These are phyloP conservation scores for Siderastrea siderea DNA, from an alignment of 92 coral and sea anemone species.

Conservation along the genomic window DNA sequence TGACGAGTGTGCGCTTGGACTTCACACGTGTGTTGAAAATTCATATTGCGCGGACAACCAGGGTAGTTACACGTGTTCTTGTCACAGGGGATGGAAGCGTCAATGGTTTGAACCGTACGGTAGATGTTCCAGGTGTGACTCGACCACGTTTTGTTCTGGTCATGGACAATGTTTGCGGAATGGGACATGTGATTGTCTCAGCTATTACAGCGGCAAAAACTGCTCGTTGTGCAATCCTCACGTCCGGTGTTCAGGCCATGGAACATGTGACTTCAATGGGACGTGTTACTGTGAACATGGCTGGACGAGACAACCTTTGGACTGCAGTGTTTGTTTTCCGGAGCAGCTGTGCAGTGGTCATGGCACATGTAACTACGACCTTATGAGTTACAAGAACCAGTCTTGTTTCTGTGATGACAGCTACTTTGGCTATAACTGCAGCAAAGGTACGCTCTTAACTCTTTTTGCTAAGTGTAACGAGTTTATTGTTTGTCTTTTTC, in stretches of 20 bases:
- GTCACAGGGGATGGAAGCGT: slow-evolving; percentile 70
- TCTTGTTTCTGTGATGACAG: slow-evolving; percentile 69
- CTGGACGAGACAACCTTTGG: slow-evolving; percentile 67
- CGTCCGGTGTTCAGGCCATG: slow-evolving; percentile 77
- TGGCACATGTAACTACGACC: slow-evolving; percentile 75
- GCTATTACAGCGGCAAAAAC: slow-evolving; percentile 58
- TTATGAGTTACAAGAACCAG: slow-evolving; percentile 45
- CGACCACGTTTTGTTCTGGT: slow-evolving; percentile 60
- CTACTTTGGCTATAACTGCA: slow-evolving; percentile 65
- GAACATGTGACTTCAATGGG: slow-evolving; percentile 73
- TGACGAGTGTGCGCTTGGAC: slow-evolving; percentile 68
- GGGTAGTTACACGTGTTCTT: slow-evolving; percentile 70
- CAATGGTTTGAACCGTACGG: slow-evolving; percentile 85
- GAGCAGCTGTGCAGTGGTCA: slow-evolving; percentile 71
- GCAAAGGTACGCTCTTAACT: slow-evolving; percentile 42
- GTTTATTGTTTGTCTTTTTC: no score
- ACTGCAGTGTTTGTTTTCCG: slow-evolving; percentile 69
- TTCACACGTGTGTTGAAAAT: slow-evolving; percentile 67
- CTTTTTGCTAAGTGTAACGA: no score
- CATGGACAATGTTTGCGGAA: slow-evolving; percentile 74
- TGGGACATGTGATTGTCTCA: slow-evolving; percentile 74
- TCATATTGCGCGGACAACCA: slow-evolving; percentile 67
- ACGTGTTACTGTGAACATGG: slow-evolving; percentile 69
- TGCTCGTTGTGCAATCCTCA: slow-evolving; percentile 65
- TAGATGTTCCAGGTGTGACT: slow-evolving; percentile 73